Percentiles rank a stretch among this genome's conserved stretches.
phyloP scores from a whole-genome alignment of 1,140 invertebrate species.

The Polypedilum vanderplanki region DNA sequence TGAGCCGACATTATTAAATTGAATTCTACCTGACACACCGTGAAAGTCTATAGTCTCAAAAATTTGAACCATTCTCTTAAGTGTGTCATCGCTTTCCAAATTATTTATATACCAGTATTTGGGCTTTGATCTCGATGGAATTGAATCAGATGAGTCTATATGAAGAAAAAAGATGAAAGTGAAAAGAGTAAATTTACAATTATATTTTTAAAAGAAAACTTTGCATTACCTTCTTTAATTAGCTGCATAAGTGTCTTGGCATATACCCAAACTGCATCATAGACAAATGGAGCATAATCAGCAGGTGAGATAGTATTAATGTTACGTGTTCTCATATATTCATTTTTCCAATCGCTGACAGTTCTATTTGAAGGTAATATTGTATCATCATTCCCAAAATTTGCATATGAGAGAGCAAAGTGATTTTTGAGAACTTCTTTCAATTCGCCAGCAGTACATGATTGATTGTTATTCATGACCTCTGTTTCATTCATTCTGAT shows the following conservation, averaged over 20 bases:
- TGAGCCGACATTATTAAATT: constrained; percentile 61
- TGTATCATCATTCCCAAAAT: constrained; percentile 53
- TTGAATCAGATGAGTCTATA: no score
- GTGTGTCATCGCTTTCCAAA: constrained; percentile 41
- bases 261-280: constrained; percentile 81
- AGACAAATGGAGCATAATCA: constrained; percentile 67
- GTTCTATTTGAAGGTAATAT: constrained; percentile 61
- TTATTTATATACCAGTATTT: constrained; percentile 36
- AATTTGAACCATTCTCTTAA: constrained; percentile 48
- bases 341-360: constrained; percentile 51
- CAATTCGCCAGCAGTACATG: constrained; percentile 33
- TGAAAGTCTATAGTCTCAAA: constrained; percentile 59
- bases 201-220: background rate
- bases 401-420: constrained; percentile 62
- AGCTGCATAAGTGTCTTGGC: constrained; percentile 63
- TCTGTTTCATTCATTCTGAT: constrained; percentile 49
- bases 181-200: background rate
- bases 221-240: constrained; percentile 41
- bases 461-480: constrained; percentile 30
- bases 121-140: background rate
- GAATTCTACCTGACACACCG: constrained; percentile 69
- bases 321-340: constrained; percentile 40
- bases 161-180: constrained; percentile 30
- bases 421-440: constrained; percentile 65
- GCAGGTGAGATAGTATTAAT: constrained; percentile 35